Conservation (phyloP, 2,113 vertebrate species). For the Eclectus roratus region DNA sequence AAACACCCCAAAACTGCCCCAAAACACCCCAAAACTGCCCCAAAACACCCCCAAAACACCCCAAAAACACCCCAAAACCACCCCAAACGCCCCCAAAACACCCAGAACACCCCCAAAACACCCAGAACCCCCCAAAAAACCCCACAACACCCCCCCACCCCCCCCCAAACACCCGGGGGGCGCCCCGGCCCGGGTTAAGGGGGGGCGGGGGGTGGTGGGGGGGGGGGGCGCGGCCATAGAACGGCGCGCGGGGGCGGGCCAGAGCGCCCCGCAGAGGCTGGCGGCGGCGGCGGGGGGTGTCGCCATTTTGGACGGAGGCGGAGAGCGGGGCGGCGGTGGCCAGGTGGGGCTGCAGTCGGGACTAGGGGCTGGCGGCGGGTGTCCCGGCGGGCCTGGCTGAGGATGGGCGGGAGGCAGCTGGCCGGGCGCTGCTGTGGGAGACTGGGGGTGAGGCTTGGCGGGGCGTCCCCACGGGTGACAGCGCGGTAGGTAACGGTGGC, state of each 20-base stretch:
- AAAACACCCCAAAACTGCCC: too few relatives aligned
- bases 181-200: too few relatives aligned
- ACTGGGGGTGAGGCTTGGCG: background rate
- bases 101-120: too few relatives aligned
- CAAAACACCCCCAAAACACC: too few relatives aligned
- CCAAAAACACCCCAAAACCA: too few relatives aligned
- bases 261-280: slow-evolving; percentile 2
- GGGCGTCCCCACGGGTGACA: background rate
- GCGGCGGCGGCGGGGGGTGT: background rate
- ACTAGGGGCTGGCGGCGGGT: background rate
- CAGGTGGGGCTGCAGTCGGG: background rate
- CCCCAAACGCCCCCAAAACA: too few relatives aligned
- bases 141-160: too few relatives aligned
- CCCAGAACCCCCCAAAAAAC: too few relatives aligned
- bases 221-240: background rate
- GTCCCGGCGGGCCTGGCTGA: background rate
- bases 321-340: background rate
- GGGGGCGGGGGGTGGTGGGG: too few relatives aligned
- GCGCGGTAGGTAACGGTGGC: background rate
- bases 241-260: background rate
- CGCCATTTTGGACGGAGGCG: slow-evolving; percentile 25
- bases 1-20: too few relatives aligned
- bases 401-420: background rate
- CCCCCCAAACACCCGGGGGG: too few relatives aligned
- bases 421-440: background rate